Evolutionary conservation across 2,888 invertebrate species (phyloP).

Genomic region (Chironomus riparius): DNA sequence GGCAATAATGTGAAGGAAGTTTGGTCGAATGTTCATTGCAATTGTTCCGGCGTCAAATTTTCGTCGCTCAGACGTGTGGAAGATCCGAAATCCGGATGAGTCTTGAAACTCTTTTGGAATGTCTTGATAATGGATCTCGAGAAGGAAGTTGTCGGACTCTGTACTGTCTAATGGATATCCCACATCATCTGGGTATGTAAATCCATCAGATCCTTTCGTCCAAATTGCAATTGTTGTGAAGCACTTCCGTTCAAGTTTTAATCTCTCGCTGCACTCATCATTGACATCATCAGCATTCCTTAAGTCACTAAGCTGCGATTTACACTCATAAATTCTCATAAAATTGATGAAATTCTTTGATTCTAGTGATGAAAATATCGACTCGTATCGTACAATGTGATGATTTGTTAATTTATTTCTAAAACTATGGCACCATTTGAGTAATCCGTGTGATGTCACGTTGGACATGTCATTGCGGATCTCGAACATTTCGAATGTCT

Average conservation of each 20-base stretch:
- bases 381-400: constrained; percentile 46
- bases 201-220: constrained; percentile 60
- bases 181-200: constrained; percentile 59
- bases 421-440: constrained; percentile 34
- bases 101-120: constrained; percentile 46
- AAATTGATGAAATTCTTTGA: constrained; percentile 57
- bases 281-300: constrained; percentile 36
- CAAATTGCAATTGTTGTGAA: constrained; percentile 60
- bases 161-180: constrained; percentile 60
- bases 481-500: background rate
- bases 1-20: constrained; percentile 55
- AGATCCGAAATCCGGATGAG: constrained; percentile 57
- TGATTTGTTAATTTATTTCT: constrained; percentile 54
- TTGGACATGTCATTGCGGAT: background rate
- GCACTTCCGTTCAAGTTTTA: constrained; percentile 48
- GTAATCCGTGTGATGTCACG: background rate
- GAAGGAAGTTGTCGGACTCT: constrained; percentile 53
- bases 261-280: constrained; percentile 43
- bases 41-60: constrained; percentile 60
- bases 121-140: constrained; percentile 58
- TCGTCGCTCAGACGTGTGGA: constrained; percentile 55
- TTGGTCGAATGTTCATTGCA: constrained; percentile 49
- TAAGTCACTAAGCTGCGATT: too few species aligned
- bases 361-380: constrained; percentile 51
- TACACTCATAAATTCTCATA: constrained; percentile 62